These are phyloP conservation scores for Gymnorhina tibicen DNA, from an alignment of 2,113 vertebrate species.

Conservation along the genomic window DNA sequence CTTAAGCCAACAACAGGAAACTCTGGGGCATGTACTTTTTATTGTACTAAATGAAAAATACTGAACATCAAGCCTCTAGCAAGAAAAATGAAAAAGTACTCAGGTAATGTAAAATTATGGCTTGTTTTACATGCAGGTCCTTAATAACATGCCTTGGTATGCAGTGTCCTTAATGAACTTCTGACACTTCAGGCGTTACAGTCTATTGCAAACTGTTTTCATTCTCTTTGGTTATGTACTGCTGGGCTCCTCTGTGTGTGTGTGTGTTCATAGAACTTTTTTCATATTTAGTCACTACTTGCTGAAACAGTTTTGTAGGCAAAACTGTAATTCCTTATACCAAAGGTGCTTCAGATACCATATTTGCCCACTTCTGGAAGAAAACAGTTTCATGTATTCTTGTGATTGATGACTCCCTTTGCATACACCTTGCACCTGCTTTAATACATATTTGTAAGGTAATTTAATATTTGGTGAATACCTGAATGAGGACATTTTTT, in stretches of 20 bases:
- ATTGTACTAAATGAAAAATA: slow-evolving; percentile 16
- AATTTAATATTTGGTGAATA: background rate
- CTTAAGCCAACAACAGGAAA: slow-evolving; percentile 32
- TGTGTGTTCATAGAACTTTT: background rate
- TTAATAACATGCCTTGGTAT: background rate
- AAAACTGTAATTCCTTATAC: background rate
- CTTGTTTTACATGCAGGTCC: background rate
- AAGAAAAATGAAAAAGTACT: background rate
- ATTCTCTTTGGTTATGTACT: background rate
- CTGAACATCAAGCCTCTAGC: slow-evolving; percentile 10
- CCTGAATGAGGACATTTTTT: background rate
- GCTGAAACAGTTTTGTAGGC: background rate
- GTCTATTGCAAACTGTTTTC: background rate
- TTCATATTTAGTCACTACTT: background rate
- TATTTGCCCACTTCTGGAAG: background rate
- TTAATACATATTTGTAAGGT: background rate
- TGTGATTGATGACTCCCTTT: background rate
- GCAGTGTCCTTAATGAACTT: background rate
- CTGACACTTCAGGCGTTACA: background rate
- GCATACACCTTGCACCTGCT: background rate
- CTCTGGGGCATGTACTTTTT: background rate
- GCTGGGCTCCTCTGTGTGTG: background rate
- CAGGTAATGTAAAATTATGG: background rate
- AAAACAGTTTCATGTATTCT: background rate
- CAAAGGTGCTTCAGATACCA: background rate